These are phyloP conservation scores for Stenodera caucasica DNA, from an alignment of 2,888 invertebrate genomes.

Conservation along the genomic window DNA sequence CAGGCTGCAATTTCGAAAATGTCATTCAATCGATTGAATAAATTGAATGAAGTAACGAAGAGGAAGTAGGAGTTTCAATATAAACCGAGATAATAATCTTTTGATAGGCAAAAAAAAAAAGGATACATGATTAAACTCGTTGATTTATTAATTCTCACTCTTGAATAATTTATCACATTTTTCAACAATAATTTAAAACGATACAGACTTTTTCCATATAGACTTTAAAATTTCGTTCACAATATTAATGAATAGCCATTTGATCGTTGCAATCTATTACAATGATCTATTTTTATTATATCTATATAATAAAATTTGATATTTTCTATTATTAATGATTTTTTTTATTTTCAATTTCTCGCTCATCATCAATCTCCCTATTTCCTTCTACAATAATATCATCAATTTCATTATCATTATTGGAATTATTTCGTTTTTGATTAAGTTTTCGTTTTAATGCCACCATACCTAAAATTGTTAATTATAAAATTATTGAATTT, in stretches of 20 bases:
- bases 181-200: neutral
- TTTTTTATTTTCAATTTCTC: neutral
- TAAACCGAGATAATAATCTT: neutral
- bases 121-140: neutral
- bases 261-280: too few species aligned
- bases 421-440: constrained; percentile 25
- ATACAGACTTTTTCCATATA: neutral
- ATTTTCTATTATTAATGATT: too few species aligned
- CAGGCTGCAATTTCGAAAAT: neutral
- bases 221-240: neutral
- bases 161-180: neutral
- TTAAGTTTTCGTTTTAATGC: constrained; percentile 38
- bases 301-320: too few species aligned
- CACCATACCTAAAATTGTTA: constrained; percentile 36
- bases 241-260: too few species aligned
- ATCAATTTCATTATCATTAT: neutral
- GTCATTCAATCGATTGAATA: neutral
- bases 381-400: neutral
- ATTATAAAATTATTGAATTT: constrained; percentile 5
- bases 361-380: neutral
- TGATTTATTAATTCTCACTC: neutral
- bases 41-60: neutral
- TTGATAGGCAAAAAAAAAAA: neutral
- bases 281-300: too few species aligned
- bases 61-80: neutral